A percentile compares a stretch with the other conserved stretches of the same genome.
Evolutionary conservation across 2,113 vertebrate genomes (phyloP).

Genomic region (Malurus cyaneus): DNA sequence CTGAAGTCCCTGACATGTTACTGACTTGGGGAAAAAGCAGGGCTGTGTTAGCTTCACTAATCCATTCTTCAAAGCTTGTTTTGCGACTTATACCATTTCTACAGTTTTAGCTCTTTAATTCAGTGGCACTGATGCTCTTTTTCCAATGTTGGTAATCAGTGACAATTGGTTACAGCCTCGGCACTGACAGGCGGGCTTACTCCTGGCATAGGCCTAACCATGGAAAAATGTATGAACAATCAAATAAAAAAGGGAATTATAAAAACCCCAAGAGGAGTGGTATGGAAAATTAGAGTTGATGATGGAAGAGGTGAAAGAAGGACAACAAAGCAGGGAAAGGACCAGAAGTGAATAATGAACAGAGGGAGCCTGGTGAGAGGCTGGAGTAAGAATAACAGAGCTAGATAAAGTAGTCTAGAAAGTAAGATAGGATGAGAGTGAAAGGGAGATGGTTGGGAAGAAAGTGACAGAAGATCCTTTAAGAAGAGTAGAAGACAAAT

Average conservation of each 20-base stretch:
- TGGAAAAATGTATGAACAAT: background rate
- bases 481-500: background rate
- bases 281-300: background rate
- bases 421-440: background rate
- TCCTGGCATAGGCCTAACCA: background rate
- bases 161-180: background rate
- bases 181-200: background rate
- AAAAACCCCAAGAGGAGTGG: accelerated
- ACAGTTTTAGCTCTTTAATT: background rate
- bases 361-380: background rate
- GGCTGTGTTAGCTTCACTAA: background rate
- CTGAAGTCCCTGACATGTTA: background rate
- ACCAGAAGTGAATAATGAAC: background rate
- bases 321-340: background rate
- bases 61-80: background rate
- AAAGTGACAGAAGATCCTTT: background rate
- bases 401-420: background rate
- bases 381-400: background rate
- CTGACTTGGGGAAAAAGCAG: background rate
- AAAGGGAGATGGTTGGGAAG: background rate
- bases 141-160: background rate
- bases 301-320: background rate
- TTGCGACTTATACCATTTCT: background rate
- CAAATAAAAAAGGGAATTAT: background rate
- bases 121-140: background rate